phyloP scores from a whole-genome alignment of 1,140 invertebrate species.

The Drosophila prosaltans region DNA sequence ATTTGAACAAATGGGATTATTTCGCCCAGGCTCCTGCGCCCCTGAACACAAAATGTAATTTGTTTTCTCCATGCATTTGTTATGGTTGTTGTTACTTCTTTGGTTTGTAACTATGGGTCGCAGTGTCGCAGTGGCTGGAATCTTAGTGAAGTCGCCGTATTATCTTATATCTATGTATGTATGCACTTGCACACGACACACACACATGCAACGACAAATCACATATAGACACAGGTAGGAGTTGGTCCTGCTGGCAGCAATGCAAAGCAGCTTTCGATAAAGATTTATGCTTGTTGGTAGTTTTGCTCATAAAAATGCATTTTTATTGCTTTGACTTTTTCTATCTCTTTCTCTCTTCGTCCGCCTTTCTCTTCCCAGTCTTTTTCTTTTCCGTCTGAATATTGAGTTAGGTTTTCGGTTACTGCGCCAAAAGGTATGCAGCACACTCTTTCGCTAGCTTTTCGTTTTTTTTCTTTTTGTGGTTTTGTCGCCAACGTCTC shows the following conservation, averaged over 20 bases:
- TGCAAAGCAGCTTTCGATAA: slow-evolving; percentile 81
- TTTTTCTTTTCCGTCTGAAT: slow-evolving; percentile 60
- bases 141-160: slow-evolving; percentile 79
- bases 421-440: slow-evolving; percentile 53
- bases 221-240: slow-evolving; percentile 10
- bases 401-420: slow-evolving; percentile 71
- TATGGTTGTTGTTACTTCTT: slow-evolving; percentile 71
- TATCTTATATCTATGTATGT: slow-evolving; percentile 71
- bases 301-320: slow-evolving; percentile 82
- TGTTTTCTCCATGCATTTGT: slow-evolving; percentile 80
- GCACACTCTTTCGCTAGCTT: slow-evolving; percentile 36
- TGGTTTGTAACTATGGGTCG: slow-evolving; percentile 19
- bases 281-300: slow-evolving; percentile 82
- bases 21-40: slow-evolving; percentile 48
- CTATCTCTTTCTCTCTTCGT: not conserved
- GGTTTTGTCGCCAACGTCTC: slow-evolving; percentile 68
- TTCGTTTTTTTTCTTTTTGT: slow-evolving; percentile 31
- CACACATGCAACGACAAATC: not conserved
- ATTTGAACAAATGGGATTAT: slow-evolving; percentile 82
- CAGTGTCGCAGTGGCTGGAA: slow-evolving; percentile 43
- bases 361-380: not conserved
- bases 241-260: slow-evolving; percentile 48
- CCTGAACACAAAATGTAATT: slow-evolving; percentile 73
- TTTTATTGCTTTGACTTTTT: slow-evolving; percentile 68
- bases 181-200: slow-evolving; percentile 12